Conservation (phyloP, 2,113 vertebrate species). For the Seriola rivoliana region DNA sequence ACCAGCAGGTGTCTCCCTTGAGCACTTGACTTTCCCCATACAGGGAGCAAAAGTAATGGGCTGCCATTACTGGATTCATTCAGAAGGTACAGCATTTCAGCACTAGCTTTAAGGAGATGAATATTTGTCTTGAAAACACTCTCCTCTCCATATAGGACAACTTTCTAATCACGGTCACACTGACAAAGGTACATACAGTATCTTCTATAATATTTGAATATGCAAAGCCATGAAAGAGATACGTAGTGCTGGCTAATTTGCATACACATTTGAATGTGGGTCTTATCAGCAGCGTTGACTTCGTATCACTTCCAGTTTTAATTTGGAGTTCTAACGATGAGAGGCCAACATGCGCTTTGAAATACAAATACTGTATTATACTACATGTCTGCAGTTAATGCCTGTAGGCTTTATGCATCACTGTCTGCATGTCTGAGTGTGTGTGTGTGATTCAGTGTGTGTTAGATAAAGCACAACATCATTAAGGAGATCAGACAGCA, state of each 20-base stretch:
- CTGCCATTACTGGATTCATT: constrained; percentile 42
- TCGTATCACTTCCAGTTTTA: constrained; percentile 33
- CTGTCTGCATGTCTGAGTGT: constrained; percentile 16
- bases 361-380: constrained; percentile 24
- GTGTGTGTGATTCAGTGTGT: constrained; percentile 21
- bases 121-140: constrained; percentile 26
- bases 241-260: constrained; percentile 35
- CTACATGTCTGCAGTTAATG: constrained; percentile 10
- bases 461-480: constrained; percentile 58
- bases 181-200: constrained; percentile 4
- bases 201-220: constrained; percentile 58
- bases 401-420: constrained; percentile 37
- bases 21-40: constrained; percentile 21
- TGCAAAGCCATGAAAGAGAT: constrained; percentile 54
- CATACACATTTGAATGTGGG: constrained; percentile 36
- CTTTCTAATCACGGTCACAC: constrained; percentile 7
- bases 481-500: constrained; percentile 73
- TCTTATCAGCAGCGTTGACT: constrained; percentile 30
- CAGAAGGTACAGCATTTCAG: constrained; percentile 5
- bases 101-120: background rate
- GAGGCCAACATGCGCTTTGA: background rate
- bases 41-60: background rate
- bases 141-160: background rate
- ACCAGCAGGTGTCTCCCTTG: constrained; percentile 82
- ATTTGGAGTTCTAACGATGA: constrained; percentile 25